phyloP scores from a whole-genome alignment of 92 coral and sea anemone species.

The Diadumene lineata region DNA sequence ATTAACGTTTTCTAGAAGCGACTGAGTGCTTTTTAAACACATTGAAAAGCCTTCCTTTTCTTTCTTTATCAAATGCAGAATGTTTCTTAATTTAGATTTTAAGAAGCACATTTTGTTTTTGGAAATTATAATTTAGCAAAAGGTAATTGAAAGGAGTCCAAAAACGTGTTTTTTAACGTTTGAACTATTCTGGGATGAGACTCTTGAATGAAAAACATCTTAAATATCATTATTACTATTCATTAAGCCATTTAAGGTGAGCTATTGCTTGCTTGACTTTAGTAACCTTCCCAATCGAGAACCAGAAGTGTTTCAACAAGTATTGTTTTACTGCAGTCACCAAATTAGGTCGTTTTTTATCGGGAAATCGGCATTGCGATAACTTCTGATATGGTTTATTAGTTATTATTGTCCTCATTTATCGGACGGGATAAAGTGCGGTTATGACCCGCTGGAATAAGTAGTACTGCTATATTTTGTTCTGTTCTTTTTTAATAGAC shows the following conservation, averaged over 20 bases:
- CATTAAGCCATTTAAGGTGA: conserved; percentile 17
- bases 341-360: not conserved
- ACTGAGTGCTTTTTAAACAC: not conserved
- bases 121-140: no score
- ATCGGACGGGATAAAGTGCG: not conserved
- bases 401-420: not conserved
- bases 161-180: no score
- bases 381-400: not conserved
- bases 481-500: no score
- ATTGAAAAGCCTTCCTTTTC: not conserved
- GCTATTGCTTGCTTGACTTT: conserved; percentile 14
- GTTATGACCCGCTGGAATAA: conserved; percentile 6
- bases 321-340: not conserved
- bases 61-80: no score
- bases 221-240: not conserved
- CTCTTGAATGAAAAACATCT: conserved; percentile 10
- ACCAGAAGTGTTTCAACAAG: not conserved
- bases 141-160: no score
- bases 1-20: not conserved
- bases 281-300: not conserved
- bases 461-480: no score
- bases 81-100: no score
- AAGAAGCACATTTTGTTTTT: no score
- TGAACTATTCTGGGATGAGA: not conserved
- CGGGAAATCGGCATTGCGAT: not conserved